These are phyloP conservation scores for Therioaphis trifolii DNA, from an alignment of 2,888 invertebrate genomes.

Conservation along the genomic window DNA sequence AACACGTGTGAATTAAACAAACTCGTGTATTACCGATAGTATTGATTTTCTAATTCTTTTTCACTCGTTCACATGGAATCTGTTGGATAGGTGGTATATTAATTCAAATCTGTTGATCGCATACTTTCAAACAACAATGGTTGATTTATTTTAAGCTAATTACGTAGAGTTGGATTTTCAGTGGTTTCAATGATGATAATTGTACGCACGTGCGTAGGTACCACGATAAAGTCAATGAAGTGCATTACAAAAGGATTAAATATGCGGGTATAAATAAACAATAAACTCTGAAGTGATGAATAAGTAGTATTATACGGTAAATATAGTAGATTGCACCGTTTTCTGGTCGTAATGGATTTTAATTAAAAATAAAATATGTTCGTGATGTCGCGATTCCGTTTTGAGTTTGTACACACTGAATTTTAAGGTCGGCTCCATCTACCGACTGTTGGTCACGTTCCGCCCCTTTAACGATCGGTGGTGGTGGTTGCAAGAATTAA, in stretches of 20 bases:
- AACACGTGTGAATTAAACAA: too few species aligned
- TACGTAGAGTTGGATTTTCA: constrained; percentile 22
- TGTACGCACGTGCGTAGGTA: constrained; percentile 21
- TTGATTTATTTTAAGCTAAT: constrained; percentile 23
- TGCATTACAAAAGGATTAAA: constrained; percentile 21
- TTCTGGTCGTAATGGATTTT: too few species aligned
- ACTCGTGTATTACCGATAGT: too few species aligned
- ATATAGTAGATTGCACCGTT: too few species aligned
- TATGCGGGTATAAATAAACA: neutral
- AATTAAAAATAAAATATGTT: too few species aligned
- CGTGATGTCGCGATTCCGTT: neutral
- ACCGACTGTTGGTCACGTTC: constrained; percentile 25
- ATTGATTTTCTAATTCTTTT: too few species aligned
- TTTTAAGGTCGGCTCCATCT: neutral
- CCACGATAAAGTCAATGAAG: constrained; percentile 29
- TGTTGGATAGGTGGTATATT: too few species aligned
- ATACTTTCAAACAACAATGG: neutral
- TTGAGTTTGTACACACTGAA: neutral
- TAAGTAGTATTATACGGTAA: too few species aligned
- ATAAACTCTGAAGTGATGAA: constrained; percentile 1
- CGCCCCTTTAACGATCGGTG: neutral
- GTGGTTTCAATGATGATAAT: neutral
- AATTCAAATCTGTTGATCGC: neutral
- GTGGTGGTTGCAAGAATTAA: too few species aligned
- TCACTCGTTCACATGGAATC: too few species aligned